Conservation (phyloP, 2,888 invertebrate genomes). For the Lasioglossum calceatum region DNA sequence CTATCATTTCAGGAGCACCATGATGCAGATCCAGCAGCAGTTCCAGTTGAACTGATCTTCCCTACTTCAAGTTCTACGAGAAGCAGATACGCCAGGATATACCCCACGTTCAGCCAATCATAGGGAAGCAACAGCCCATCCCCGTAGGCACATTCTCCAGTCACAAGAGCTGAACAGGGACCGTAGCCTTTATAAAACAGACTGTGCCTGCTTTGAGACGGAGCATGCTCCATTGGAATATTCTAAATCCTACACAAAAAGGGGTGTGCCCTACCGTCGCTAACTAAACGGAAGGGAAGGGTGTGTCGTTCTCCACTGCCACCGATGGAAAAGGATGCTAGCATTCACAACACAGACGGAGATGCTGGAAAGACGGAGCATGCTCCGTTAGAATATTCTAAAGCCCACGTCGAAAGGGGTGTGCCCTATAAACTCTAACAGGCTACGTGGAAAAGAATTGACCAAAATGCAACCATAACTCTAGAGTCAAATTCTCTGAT, state of each 20-base stretch:
- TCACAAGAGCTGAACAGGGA: conserved; percentile 75
- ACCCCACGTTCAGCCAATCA: conserved; percentile 72
- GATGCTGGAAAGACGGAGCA: conserved; percentile 70
- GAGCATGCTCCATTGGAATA: conserved; percentile 74
- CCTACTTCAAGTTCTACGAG: conserved; percentile 69
- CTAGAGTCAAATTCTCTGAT: background rate
- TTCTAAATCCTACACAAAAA: conserved; percentile 74
- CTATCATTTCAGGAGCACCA: conserved; percentile 7
- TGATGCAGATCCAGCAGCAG: conserved; percentile 44
- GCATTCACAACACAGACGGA: conserved; percentile 59
- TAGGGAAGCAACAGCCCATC: conserved; percentile 73
- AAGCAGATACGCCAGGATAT: conserved; percentile 68
- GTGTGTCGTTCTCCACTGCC: conserved; percentile 70
- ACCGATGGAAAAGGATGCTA: conserved; percentile 71
- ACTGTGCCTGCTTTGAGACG: conserved; percentile 70
- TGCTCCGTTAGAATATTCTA: conserved; percentile 73
- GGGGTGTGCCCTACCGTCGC: conserved; percentile 70
- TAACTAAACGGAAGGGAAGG: conserved; percentile 62
- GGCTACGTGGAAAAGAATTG: conserved; percentile 71
- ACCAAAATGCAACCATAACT: conserved; percentile 38
- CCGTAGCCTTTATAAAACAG: conserved; percentile 58
- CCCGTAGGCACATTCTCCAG: conserved; percentile 69
- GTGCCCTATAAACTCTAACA: conserved; percentile 61
- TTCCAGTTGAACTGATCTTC: conserved; percentile 64
- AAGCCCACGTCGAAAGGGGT: conserved; percentile 71